Evolutionary conservation across 2,888 invertebrate genomes (phyloP), one percentile per base, ranked within the genome.

Genomic region (Himalopsyche tibetana): DNA sequence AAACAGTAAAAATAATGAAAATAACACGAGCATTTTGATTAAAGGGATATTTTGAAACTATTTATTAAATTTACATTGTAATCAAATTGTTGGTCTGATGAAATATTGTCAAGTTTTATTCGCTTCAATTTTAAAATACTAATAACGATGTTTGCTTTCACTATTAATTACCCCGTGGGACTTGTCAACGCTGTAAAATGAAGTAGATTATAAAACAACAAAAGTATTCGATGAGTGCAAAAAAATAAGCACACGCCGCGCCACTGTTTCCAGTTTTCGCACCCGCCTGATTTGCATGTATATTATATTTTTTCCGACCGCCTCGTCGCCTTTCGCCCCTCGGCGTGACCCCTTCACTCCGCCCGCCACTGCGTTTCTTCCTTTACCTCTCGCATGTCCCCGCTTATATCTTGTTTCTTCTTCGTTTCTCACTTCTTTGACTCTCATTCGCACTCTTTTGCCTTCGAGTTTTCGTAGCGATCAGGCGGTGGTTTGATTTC

Each of bases 271-370:
- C 42, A 51, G 55, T 74, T 74, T 86, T 83, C 80, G 80, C 55
- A 83, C 79, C 80, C 83, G 63, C 83, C 83, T 83, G 84, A 87
- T 87, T 87, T 87, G 87, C 87, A 87, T 87, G 87, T 86, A 87
- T 87, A 87, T 87, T 84, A 87, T 87, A 86, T 86, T 87, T 87
- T 87, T 85, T 85, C 83, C 42, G 74, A 74, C 74, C 74, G 74
- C 74, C 74, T 38, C 74, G 74, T 74, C 74, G 74, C 74, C 74
- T 74, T 74, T 74, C 74, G 74, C 74, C 74, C 74, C 74, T 74
- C 74, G 38, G 28, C 74, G 38, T 74, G 74, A 74, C 38, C 74
- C 74, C 74, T 74, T 74, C 69, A 38, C 36, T 38, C 8, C 74
- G 38, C 74, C 19, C 28, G 15, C 28, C 19, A 38, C 74, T 28